Evolutionary conservation across 2,888 invertebrate species (phyloP), one percentile per base, ranked within the genome.

Genomic region (Leucania comma): DNA sequence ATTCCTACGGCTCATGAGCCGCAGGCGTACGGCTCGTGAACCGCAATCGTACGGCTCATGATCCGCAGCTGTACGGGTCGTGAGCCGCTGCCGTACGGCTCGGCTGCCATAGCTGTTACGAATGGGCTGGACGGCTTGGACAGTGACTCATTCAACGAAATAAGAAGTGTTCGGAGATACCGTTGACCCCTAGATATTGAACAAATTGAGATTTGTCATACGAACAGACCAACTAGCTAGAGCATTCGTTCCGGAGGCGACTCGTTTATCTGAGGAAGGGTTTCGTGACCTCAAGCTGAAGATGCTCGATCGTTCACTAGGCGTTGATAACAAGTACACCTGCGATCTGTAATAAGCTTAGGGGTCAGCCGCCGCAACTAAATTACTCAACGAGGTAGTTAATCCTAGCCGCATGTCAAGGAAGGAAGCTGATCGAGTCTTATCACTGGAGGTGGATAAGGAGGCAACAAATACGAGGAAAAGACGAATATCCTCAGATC

Each of bases 311-410:
- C 60, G 3, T 72, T 80, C 24, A 72, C 74, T 12, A 64, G 78
- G 59, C 66, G 0, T 65, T 78, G 0, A 74, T 81, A 14, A 56
- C 70, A 0, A 68, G 78, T 26, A 76, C 78, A 48, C 74, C 80
- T 17, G 62, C 72, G 0, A 24, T 78, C n/a, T 59, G 68, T 24
- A 72, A 75, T 51, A 72, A 64, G 46, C 72, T 79, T 2, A 69
- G 32, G 75, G 70, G 1, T 77, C 78, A 0, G 75, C 78, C 2
- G 72, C 72, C 22, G 67, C 68, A 46, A 74, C 75, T 0, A 75
- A 78, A 14, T 38, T 38, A 38, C 14, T 38, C 14, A 38, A 38
- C 14, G 38, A 14, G 38, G 14, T 14, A 38, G 38, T 38, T 38
- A 38, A 14, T 14, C 14, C 38, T 38, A 38, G 38, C 14, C 38